Evolutionary conservation across 2,113 vertebrate genomes (phyloP).

Genomic region (Aepyceros melampus): DNA sequence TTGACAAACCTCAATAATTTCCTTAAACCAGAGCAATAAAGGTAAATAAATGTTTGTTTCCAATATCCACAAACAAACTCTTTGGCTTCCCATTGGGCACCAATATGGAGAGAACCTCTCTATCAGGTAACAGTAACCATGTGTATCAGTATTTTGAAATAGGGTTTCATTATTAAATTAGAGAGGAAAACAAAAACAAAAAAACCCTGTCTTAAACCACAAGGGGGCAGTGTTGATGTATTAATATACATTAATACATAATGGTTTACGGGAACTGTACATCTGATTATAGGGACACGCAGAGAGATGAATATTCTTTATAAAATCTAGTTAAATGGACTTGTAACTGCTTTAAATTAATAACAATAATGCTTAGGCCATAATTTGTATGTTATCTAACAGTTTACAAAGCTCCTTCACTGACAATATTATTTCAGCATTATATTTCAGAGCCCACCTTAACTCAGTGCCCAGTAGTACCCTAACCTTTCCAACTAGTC

Average conservation of each 20-base stretch:
- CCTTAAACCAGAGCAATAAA: background rate
- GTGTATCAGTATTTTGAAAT: background rate
- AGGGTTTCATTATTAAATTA: background rate
- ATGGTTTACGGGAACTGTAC: background rate
- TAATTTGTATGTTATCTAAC: background rate
- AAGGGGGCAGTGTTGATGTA: constrained; percentile 43
- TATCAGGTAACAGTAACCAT: background rate
- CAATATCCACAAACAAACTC: background rate
- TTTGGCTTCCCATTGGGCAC: background rate
- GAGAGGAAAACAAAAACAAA: background rate
- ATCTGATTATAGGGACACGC: background rate
- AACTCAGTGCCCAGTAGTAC: background rate
- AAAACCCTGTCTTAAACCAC: constrained; percentile 2
- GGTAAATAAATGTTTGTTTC: background rate
- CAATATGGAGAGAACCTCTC: background rate
- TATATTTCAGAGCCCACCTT: background rate
- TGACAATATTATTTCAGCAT: background rate
- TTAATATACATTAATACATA: background rate
- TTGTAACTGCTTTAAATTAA: background rate
- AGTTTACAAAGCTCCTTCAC: background rate
- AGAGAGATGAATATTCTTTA: background rate
- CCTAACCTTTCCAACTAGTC: background rate
- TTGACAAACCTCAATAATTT: background rate
- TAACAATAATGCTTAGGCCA: background rate
- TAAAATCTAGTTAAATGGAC: background rate